Evolutionary conservation across 2,113 vertebrate genomes (phyloP).

Genomic region (Sylvia atricapilla): DNA sequence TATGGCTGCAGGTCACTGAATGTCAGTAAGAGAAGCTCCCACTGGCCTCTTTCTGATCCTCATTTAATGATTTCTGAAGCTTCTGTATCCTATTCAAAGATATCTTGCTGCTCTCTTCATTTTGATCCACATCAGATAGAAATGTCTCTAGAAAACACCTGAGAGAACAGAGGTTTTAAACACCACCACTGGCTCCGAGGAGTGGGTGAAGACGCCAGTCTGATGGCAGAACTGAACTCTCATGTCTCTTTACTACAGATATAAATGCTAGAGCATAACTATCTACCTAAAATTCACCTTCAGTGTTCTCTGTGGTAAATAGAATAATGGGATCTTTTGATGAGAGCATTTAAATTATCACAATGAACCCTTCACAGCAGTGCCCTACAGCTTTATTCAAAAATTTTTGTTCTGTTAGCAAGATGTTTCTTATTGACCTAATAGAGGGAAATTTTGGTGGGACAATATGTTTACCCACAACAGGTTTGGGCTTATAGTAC

Average conservation of each 20-base stretch:
- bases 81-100: background rate
- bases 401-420: background rate
- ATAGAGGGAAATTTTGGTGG: background rate
- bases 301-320: background rate
- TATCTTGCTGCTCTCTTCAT: background rate
- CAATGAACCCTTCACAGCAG: background rate
- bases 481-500: background rate
- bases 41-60: background rate
- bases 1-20: background rate
- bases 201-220: background rate
- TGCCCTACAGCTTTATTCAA: background rate
- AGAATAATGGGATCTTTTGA: background rate
- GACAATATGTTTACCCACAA: background rate
- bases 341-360: background rate
- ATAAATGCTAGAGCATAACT: fast-evolving
- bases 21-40: background rate
- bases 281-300: background rate
- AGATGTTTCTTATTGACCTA: background rate
- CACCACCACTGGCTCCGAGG: background rate
- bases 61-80: background rate
- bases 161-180: background rate
- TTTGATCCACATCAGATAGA: background rate
- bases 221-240: background rate
- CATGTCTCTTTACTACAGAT: background rate
- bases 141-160: background rate